Conservation (phyloP, 2,797 vertebrate species). For the Trichosurus vulpecula region DNA sequence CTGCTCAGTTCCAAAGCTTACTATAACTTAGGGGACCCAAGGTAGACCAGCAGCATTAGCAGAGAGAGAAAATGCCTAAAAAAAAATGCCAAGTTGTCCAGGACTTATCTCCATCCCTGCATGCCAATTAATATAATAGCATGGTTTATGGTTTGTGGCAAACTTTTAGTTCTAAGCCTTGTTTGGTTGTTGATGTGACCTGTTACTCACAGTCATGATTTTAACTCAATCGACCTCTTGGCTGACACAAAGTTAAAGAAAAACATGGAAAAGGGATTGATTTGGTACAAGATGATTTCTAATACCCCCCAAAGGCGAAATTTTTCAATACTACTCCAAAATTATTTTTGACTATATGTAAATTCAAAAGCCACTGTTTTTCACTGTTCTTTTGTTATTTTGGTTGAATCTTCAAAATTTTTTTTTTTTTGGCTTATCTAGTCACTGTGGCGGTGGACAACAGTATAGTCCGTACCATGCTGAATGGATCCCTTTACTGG, state of each 20-base stretch:
- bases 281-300: constrained; percentile 79
- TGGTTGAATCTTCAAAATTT: constrained; percentile 49
- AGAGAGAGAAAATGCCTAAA: background rate
- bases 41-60: constrained; percentile 44
- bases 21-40: background rate
- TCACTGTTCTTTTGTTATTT: constrained; percentile 52
- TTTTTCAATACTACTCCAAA: constrained; percentile 46
- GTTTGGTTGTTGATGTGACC: constrained; percentile 72
- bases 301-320: constrained; percentile 62
- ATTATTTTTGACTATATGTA: constrained; percentile 78
- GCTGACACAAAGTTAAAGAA: constrained; percentile 75
- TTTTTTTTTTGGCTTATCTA: constrained; percentile 54
- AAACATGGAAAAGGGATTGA: constrained; percentile 74
- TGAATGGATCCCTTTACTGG: constrained; percentile 78
- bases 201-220: constrained; percentile 54
- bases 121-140: constrained; percentile 40
- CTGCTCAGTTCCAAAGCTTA: constrained; percentile 46
- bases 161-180: constrained; percentile 42
- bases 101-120: background rate
- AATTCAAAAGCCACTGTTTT: constrained; percentile 70
- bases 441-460: constrained; percentile 52
- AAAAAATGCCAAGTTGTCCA: constrained; percentile 8
- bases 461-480: constrained; percentile 78
- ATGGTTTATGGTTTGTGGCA: constrained; percentile 61
- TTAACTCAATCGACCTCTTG: constrained; percentile 75